Conservation (phyloP, 1,140 invertebrate genomes). For the Triops longicaudatus region DNA sequence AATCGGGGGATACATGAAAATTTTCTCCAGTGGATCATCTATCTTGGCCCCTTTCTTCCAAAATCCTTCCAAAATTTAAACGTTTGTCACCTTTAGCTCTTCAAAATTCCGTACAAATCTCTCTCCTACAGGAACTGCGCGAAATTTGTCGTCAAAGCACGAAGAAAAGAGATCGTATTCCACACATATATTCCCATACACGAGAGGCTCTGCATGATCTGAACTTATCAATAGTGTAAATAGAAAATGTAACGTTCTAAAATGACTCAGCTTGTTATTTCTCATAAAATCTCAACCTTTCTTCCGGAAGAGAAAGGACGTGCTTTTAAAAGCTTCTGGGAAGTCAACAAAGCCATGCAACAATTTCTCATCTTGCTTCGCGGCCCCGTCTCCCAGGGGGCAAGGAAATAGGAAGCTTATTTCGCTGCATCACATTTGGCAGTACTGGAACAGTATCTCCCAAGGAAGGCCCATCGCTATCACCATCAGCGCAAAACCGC, state of each 20-base stretch:
- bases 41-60: not conserved
- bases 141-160: not conserved
- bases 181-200: not conserved
- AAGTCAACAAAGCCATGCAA: not conserved
- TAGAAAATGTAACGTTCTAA: not conserved
- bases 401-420: not conserved
- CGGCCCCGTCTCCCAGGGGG: not conserved
- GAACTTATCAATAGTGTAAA: not conserved
- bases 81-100: not conserved
- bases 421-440: not conserved
- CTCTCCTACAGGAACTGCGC: not conserved
- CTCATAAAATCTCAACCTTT: not conserved
- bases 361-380: not conserved
- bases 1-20: not conserved
- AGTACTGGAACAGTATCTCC: not conserved
- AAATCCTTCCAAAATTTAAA: not conserved
- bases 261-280: constrained; percentile 8
- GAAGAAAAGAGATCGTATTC: not conserved
- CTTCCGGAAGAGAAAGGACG: not conserved
- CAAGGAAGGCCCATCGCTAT: not conserved
- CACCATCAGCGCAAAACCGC: not conserved
- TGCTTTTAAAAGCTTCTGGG: not conserved
- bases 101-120: not conserved
- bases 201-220: not conserved
- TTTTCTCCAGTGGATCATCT: no score